These are phyloP conservation scores for Mystacides longicornis DNA, from an alignment of 2,888 invertebrate genomes.

Conservation along the genomic window DNA sequence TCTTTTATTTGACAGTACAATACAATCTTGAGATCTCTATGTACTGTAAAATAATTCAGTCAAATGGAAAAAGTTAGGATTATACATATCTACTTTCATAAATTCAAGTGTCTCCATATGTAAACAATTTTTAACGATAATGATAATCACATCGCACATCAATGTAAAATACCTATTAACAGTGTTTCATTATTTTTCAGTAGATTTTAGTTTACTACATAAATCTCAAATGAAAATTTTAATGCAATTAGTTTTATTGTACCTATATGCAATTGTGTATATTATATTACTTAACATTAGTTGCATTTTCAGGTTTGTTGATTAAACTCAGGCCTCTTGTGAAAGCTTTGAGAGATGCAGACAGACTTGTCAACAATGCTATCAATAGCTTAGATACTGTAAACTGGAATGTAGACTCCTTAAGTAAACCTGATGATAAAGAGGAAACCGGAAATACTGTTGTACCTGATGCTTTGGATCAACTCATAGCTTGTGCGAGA, in stretches of 20 bases:
- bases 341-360: constrained; percentile 71
- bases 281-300: no score
- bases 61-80: neutral
- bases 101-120: no score
- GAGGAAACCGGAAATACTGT: constrained; percentile 43
- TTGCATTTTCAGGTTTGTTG: constrained; percentile 48
- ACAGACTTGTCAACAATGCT: constrained; percentile 71
- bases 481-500: constrained; percentile 78
- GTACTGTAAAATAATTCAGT: neutral
- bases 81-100: neutral
- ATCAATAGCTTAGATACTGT: constrained; percentile 65
- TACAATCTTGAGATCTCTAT: neutral
- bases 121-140: no score
- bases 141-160: no score
- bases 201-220: no score
- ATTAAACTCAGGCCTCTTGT: constrained; percentile 71
- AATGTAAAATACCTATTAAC: no score
- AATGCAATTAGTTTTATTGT: no score
- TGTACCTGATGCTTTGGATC: constrained; percentile 78
- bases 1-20: neutral
- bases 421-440: constrained; percentile 47
- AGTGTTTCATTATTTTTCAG: no score
- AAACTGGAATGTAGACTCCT: constrained; percentile 68
- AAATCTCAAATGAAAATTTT: no score
- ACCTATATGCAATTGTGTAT: no score